Conservation (phyloP, 2,888 invertebrate species). For the Eupithecia pulchellata region DNA sequence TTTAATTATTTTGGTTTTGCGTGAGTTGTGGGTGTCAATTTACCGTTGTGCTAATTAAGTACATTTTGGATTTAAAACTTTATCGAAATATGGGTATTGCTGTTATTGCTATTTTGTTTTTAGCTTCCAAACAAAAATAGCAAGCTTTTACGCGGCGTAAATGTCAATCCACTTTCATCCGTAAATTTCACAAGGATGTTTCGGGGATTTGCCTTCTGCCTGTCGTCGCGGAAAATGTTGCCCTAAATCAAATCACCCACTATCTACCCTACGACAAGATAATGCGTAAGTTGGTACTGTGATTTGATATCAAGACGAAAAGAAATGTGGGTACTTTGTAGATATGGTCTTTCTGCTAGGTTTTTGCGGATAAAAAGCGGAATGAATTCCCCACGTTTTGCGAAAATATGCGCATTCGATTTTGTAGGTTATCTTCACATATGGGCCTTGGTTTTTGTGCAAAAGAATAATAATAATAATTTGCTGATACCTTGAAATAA, state of each 20-base stretch:
- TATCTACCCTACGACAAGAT: slow-evolving; percentile 16
- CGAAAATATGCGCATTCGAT: slow-evolving; percentile 5
- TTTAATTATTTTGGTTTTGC: neutral
- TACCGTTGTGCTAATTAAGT: neutral
- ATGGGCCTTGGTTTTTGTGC: neutral
- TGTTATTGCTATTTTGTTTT: neutral
- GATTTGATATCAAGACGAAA: slow-evolving; percentile 7
- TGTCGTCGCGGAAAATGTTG: slow-evolving; percentile 17
- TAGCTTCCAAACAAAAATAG: neutral
- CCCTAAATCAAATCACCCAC: slow-evolving; percentile 21
- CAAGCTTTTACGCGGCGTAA: slow-evolving; percentile 35
- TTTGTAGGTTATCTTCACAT: neutral
- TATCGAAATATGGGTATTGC: neutral
- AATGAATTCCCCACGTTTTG: neutral
- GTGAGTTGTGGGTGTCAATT: neutral
- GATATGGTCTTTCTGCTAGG: slow-evolving; percentile 5
- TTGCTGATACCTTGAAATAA: neutral
- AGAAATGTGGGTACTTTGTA: neutral
- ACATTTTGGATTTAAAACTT: neutral
- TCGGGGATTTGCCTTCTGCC: slow-evolving; percentile 19
- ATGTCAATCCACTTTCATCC: slow-evolving; percentile 52
- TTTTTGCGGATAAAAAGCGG: slow-evolving; percentile 6
- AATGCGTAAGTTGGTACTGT: slow-evolving; percentile 11
- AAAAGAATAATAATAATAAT: neutral
- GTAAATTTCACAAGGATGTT: slow-evolving; percentile 57